Evolutionary conservation across 2,113 vertebrate species (phyloP), one percentile per base, ranked within the genome.

Genomic region (Corythaixoides concolor): DNA sequence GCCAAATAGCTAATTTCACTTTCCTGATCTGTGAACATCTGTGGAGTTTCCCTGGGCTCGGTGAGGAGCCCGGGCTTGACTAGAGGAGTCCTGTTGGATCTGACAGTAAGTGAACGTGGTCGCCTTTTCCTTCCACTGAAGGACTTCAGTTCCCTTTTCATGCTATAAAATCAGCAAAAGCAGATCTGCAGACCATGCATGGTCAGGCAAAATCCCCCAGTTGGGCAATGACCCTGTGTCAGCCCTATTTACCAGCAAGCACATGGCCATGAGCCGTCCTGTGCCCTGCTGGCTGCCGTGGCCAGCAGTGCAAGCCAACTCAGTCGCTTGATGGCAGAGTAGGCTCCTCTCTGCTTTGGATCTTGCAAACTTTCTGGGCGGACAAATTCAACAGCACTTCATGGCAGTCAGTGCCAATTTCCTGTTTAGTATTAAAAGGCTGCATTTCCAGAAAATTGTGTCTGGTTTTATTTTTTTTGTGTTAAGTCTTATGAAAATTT

Each of bases 401-500:
- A 3, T 59, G 83, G 59, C 75, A 86, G 19, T 74, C 52, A 28
- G 28, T 50, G 12, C 37, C 52, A 41, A 69, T 76, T 96, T 94
- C 89, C 87, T 74, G 43, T 47, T 90, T 4, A 60, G n/a, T 47
- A 37, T 75, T 45, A 85, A 64, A 89, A 85, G 43, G 11, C 33
- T 70, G 39, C 23, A 32, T 94, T 96, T 95, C 82, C 75, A 96
- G 85, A 90, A 96, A 93, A 59, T n/a, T 43, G 28, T 88, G 27
- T 47, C 69, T 73, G 37, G 11, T 55, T 81, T 77, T 62, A n/a
- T 3, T 50, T 68, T 45, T 82, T 47, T 58, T 37, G 8, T 75
- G n/a, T 62, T 88, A 74, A 80, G 74, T 88, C 53, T 43, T 39
- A 56, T 50, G 68, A 85, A 75, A 3, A 0, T 89, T 96, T 92